phyloP scores from a whole-genome alignment of 2,888 invertebrate species.

The Linnaemya tessellans region DNA sequence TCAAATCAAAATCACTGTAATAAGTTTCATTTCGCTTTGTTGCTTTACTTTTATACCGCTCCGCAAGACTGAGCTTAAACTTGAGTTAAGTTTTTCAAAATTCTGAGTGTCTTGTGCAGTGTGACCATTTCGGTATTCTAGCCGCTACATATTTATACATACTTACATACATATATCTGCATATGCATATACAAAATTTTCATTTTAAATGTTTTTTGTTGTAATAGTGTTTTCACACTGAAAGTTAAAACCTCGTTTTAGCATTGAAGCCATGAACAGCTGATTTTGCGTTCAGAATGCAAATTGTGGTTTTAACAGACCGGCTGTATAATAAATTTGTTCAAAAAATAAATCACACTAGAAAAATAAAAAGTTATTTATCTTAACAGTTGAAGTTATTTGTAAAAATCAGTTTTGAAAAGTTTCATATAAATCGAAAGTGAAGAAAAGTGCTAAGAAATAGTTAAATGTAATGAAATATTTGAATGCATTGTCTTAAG shows the following conservation, averaged over 20 bases:
- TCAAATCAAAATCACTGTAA: constrained; percentile 83
- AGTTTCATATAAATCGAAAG: constrained; percentile 50
- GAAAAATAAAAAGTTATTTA: constrained; percentile 23
- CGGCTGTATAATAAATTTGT: too few relatives aligned
- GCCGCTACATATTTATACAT: too few relatives aligned
- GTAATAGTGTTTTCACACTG: too few relatives aligned
- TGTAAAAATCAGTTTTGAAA: constrained; percentile 49
- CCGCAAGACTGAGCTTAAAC: constrained; percentile 71
- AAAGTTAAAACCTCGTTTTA: too few relatives aligned
- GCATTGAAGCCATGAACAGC: too few relatives aligned
- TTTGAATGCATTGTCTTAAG: neutral
- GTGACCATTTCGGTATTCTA: too few relatives aligned
- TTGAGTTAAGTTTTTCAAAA: constrained; percentile 71
- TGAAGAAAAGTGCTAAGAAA: constrained; percentile 39
- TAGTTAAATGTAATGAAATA: constrained; percentile 1
- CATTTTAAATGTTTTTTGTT: too few relatives aligned
- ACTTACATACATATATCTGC: too few relatives aligned
- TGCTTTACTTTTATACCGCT: constrained; percentile 83
- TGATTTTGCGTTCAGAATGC: too few relatives aligned
- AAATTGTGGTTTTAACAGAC: too few relatives aligned
- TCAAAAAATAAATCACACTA: too few relatives aligned
- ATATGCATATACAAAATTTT: too few relatives aligned
- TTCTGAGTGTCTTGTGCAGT: constrained; percentile 72
- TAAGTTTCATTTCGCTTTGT: constrained; percentile 81
- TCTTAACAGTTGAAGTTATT: constrained; percentile 5